Base-by-base conservation (phyloP, 2,888 invertebrate genomes). In the Papilio elwesi region DNA sequence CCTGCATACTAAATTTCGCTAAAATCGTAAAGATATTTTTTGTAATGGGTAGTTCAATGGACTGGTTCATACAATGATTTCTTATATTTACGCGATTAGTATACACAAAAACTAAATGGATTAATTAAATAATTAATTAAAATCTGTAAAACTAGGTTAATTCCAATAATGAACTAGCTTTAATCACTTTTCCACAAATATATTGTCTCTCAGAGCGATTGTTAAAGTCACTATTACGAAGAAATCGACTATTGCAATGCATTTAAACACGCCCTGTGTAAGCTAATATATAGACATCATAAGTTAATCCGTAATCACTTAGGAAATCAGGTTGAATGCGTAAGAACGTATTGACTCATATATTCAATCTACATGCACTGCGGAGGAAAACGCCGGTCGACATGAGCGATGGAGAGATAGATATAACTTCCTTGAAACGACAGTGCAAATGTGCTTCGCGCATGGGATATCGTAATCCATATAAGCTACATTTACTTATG, bases 321-420 rank as follows among this genome's bases (percentile, higher is more conserved):
- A 73, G 51, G 64, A 53, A 68, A 73, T 68, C 64, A 64, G 68
- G 68, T 68, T 64, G 53, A 59, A 73, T 70, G 52, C 59, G 52
- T 66, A 69, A 59, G 65, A 66, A 26, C 49, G 16, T 59, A 73
- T 68, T 68, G 55, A 55, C 57, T 73, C 51, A 68, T 73, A 73
- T 73, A 72, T 67, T 47, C 64, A 43, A 68, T 59, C 8, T 68
- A 62, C 70, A 57, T 69, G 71, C 70, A 73, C 51, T 49, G 9
- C 79, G 75, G 74, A 78, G 80, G 79, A 85, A 85, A 85, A 80
- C 79, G 77, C 79, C 80, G 79, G 76, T 73, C 73, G 74, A 71
- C 73, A 80, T 85, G 83, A 87, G 78, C 80, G 86, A 85, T 86
- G 80, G 81, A 75, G 81, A 79, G 81, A 80, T 76, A 76, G 78